Percentiles rank a stretch among this genome's conserved stretches.
Conservation (phyloP, 2,113 vertebrate species). For the Eurystomus gularis region DNA sequence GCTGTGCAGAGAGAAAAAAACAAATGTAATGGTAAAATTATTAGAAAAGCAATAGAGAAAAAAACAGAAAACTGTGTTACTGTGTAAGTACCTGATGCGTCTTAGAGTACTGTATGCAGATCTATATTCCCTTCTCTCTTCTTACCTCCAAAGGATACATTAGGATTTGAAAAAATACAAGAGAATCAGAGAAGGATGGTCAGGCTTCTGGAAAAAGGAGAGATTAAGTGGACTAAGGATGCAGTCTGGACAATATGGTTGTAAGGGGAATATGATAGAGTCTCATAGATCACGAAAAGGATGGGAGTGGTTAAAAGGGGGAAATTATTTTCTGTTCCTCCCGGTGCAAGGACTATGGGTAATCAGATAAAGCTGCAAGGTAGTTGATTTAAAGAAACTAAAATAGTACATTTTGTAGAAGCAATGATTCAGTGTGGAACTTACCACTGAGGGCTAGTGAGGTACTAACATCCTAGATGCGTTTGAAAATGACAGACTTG, state of each 20-base stretch:
- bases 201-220: not conserved
- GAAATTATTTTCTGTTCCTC: not conserved
- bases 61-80: not conserved
- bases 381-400: not conserved
- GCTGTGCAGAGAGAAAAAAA: no score
- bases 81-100: not conserved
- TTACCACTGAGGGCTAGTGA: not conserved
- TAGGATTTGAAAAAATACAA: not conserved
- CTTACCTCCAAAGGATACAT: not conserved
- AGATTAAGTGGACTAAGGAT: not conserved
- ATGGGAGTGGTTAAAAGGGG: not conserved
- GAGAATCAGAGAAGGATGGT: not conserved
- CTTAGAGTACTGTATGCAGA: not conserved
- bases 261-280: not conserved
- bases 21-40: no score
- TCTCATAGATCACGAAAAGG: not conserved
- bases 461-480: rapidly evolving
- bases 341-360: not conserved
- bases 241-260: not conserved
- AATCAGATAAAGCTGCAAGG: not conserved
- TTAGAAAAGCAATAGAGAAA: not conserved
- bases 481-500: not conserved
- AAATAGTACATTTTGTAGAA: not conserved
- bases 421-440: not conserved
- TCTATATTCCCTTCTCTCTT: not conserved